Evolutionary conservation across 2,888 invertebrate species (phyloP).

Genomic region (Octonoba sinensis): DNA sequence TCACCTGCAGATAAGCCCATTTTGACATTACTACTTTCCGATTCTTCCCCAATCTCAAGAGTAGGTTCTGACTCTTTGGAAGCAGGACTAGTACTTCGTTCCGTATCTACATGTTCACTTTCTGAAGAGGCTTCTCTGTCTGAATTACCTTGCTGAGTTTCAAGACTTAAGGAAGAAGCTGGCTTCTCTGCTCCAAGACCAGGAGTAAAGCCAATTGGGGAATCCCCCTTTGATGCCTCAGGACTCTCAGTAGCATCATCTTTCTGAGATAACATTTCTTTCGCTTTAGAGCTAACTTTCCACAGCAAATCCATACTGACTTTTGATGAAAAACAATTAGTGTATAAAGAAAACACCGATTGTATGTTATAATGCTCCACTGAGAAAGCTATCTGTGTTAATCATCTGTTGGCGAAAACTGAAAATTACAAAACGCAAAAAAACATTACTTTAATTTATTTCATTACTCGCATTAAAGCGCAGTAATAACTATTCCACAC

Average conservation of each 20-base stretch:
- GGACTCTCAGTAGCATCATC: slow-evolving; percentile 30
- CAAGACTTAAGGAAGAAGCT: slow-evolving; percentile 52
- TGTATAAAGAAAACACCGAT: too few relatives aligned
- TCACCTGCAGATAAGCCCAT: slow-evolving; percentile 50
- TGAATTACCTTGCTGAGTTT: slow-evolving; percentile 55
- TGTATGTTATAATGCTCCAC: too few relatives aligned
- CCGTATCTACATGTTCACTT: slow-evolving; percentile 51
- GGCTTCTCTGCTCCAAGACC: slow-evolving; percentile 55
- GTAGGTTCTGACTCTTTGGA: slow-evolving; percentile 46
- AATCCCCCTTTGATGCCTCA: slow-evolving; percentile 30
- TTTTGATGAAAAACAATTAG: too few relatives aligned
- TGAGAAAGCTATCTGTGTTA: too few relatives aligned
- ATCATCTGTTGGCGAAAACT: too few relatives aligned
- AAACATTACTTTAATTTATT: too few relatives aligned
- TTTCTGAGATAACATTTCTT: slow-evolving; percentile 58
- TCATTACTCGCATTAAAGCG: too few relatives aligned
- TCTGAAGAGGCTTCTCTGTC: slow-evolving; percentile 57
- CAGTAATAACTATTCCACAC: too few relatives aligned
- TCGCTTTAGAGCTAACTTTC: slow-evolving; percentile 61
- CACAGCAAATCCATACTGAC: slow-evolving; percentile 51
- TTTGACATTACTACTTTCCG: slow-evolving; percentile 43
- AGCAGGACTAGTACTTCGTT: slow-evolving; percentile 37
- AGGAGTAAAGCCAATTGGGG: slow-evolving; percentile 31
- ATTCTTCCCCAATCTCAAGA: slow-evolving; percentile 30
- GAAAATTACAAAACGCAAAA: too few relatives aligned